Percentiles rank a stretch among this genome's conserved stretches.
These are phyloP conservation scores for Paralinhomoeus sp. DNA, from an alignment of 2,888 invertebrate genomes.

Conservation along the genomic window DNA sequence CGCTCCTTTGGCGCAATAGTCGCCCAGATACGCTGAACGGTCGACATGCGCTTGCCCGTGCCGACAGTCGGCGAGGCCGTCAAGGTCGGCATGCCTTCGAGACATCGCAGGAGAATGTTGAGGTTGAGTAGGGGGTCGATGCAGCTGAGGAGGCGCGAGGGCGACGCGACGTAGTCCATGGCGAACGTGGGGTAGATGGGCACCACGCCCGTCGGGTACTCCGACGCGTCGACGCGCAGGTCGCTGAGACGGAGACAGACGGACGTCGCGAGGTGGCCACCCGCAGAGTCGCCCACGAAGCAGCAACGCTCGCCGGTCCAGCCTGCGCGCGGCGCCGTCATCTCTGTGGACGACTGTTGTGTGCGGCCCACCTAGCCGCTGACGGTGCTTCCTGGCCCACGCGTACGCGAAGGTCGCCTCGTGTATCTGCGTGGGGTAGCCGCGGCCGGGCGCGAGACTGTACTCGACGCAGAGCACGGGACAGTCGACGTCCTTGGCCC, in stretches of 20 bases:
- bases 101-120: slow-evolving; percentile 38
- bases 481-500: slow-evolving; percentile 60
- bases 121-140: slow-evolving; percentile 86
- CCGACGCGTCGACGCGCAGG: no score
- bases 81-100: no score
- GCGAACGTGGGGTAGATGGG: slow-evolving; percentile 69
- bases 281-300: slow-evolving; percentile 71
- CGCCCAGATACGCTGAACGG: no score
- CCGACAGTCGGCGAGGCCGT: no score
- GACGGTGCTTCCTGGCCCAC: slow-evolving; percentile 64
- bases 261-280: slow-evolving; percentile 67
- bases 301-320: slow-evolving; percentile 33
- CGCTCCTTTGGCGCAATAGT: no score
- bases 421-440: slow-evolving; percentile 77
- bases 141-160: slow-evolving; percentile 64
- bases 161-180: slow-evolving; percentile 68
- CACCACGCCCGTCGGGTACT: slow-evolving; percentile 30
- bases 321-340: slow-evolving; percentile 16
- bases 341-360: background rate
- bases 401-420: slow-evolving; percentile 80
- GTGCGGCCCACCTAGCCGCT: slow-evolving; percentile 32
- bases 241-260: slow-evolving; percentile 48
- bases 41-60: no score
- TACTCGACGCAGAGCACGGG: slow-evolving; percentile 89
- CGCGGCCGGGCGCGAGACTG: slow-evolving; percentile 76